A percentile compares a stretch with the other conserved stretches of the same genome.
phyloP scores from a whole-genome alignment of 2,797 vertebrate species.

The Oreortyx pictus region DNA sequence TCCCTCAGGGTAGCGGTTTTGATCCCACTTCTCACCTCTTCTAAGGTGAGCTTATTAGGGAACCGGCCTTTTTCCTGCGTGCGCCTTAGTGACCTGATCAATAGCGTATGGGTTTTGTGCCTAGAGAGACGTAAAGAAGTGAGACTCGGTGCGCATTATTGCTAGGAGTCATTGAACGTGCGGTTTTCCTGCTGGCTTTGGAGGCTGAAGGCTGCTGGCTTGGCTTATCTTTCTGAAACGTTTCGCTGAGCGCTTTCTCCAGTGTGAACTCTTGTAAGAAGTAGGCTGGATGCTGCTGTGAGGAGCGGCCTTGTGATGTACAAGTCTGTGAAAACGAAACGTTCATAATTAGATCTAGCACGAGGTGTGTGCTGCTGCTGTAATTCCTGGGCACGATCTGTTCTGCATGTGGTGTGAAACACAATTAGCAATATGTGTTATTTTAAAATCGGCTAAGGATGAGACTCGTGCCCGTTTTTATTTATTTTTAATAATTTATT shows the following conservation, averaged over 20 bases:
- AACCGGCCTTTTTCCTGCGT: accelerated
- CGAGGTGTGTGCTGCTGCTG: neutral
- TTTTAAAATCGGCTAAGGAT: accelerated
- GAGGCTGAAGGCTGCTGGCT: neutral
- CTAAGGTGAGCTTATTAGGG: accelerated
- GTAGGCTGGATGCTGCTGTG: accelerated
- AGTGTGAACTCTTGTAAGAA: neutral
- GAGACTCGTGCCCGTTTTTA: neutral
- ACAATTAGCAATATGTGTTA: neutral
- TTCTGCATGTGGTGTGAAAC: neutral
- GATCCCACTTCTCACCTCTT: too few species aligned
- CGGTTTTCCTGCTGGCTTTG: neutral
- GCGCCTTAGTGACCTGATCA: accelerated
- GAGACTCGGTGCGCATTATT: accelerated
- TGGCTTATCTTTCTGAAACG: neutral
- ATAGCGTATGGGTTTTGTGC: accelerated
- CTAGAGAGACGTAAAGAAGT: accelerated
- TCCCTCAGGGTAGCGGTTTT: accelerated
- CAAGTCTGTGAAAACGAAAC: neutral
- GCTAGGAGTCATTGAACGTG: too few species aligned
- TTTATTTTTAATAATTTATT: neutral
- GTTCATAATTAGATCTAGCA: neutral
- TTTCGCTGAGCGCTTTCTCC: accelerated
- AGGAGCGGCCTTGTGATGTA: accelerated
- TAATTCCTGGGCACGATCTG: accelerated